Percentiles rank a stretch among this genome's conserved stretches.
Evolutionary conservation across 2,888 invertebrate species (phyloP).

Genomic region (Lysandra bellargus): DNA sequence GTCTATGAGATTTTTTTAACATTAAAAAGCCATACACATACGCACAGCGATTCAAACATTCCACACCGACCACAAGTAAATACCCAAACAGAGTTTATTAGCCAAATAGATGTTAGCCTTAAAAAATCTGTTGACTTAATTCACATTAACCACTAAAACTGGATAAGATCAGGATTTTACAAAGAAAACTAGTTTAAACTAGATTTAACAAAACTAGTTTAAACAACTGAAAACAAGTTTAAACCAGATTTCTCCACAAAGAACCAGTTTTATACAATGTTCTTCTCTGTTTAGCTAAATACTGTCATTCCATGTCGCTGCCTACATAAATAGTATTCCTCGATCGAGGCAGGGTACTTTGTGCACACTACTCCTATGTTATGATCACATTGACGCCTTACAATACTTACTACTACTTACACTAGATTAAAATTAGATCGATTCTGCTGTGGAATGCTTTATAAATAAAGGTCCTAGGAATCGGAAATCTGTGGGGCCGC

Average conservation of each 20-base stretch:
- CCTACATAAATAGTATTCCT: slow-evolving; percentile 64
- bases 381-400: slow-evolving; percentile 73
- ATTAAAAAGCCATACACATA: slow-evolving; percentile 72
- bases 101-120: neutral
- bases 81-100: neutral
- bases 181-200: neutral
- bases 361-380: slow-evolving; percentile 76
- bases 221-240: neutral
- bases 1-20: slow-evolving; percentile 63
- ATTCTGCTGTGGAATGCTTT: slow-evolving; percentile 76
- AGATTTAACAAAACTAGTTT: neutral
- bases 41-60: slow-evolving; percentile 70
- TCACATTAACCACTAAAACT: neutral
- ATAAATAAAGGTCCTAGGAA: slow-evolving; percentile 69
- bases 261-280: neutral
- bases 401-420: slow-evolving; percentile 64
- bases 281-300: neutral
- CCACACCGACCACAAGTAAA: slow-evolving; percentile 49
- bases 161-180: neutral
- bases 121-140: neutral
- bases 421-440: slow-evolving; percentile 62
- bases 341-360: slow-evolving; percentile 67
- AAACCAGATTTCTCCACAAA: neutral
- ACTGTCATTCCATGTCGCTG: slow-evolving; percentile 54
- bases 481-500: slow-evolving; percentile 50